Percentiles rank a stretch among this genome's conserved stretches.
These are phyloP conservation scores for Microplitis mediator DNA, from an alignment of 1,140 invertebrate genomes.

Conservation along the genomic window DNA sequence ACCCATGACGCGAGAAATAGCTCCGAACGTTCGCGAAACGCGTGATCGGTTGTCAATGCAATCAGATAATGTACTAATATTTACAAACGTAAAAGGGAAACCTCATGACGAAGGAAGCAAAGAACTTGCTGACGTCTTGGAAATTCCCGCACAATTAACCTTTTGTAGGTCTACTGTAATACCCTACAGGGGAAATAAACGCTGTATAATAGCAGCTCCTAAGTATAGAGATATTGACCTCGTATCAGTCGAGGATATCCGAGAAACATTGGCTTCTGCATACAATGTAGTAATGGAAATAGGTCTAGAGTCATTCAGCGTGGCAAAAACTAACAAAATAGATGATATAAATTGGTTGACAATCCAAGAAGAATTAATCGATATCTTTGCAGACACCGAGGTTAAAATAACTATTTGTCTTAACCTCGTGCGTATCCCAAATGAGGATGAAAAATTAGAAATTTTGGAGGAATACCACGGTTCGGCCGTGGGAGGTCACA, in stretches of 20 bases:
- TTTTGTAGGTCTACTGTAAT: background rate
- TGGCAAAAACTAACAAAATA: conserved; percentile 1
- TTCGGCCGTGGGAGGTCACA: conserved; percentile 18
- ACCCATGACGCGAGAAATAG: too few relatives aligned
- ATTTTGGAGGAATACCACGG: conserved; percentile 23
- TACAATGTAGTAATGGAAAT: background rate
- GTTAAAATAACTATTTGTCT: conserved; percentile 5
- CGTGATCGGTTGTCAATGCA: too few relatives aligned
- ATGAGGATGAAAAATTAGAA: background rate
- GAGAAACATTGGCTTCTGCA: background rate
- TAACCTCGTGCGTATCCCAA: background rate
- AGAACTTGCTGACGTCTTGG: background rate
- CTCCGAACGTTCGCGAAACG: too few relatives aligned
- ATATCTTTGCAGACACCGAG: background rate
- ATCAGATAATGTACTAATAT: too few relatives aligned
- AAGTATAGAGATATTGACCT: background rate
- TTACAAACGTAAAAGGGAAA: too few relatives aligned
- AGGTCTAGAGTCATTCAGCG: background rate
- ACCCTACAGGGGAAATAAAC: background rate
- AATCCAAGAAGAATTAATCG: background rate
- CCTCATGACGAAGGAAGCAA: too few relatives aligned
- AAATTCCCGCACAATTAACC: background rate
- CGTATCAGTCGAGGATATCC: background rate
- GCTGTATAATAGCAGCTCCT: background rate
- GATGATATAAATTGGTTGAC: background rate